Evolutionary conservation across 2,797 vertebrate species (phyloP), one percentile per base, ranked within the genome.

Genomic region (Silurus lanzhouensis): DNA sequence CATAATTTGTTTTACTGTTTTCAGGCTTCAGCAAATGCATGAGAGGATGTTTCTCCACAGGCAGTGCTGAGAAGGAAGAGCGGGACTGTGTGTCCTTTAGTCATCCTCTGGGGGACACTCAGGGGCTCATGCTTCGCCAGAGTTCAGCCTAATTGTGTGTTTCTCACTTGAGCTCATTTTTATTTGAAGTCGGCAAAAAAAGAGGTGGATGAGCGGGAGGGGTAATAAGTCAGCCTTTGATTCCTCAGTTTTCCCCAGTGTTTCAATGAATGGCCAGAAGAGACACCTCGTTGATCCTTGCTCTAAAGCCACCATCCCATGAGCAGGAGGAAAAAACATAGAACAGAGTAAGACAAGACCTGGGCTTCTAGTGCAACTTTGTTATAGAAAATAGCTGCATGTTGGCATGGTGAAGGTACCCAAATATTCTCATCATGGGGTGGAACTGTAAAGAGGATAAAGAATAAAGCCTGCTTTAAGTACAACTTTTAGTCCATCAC

Each of bases 261-360:
- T 88, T 58, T 83, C 64, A 61, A 71, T 88, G 84, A 91, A 90
- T 83, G 90, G 90, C 88, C 91, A 81, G 80, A 90, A 91, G 90
- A 93, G 93, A 91, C 91, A 90, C 91, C 90, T 90, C 91, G 95
- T 95, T 95, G 93, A 95, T 95, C 93, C 92, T 89, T 64, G 70
- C 78, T 88, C 71, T 81, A 84, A 88, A 89, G 83, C 75, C 83
- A 74, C 76, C 75, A 38, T 82, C 76, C 70, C 38, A 66, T 77
- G 89, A 86, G 89, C 70, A 78, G 74, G 58, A 81, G 57, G 72
- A 57, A n/a, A 85, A 88, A 92, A 91, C 90, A 85, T 88, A 85
- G 87, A 89, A 91, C 89, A 90, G 90, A 91, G 86, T 92, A 93
- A 91, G 92, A 92, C 88, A 92, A 89, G 90, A 89, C 93, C 92